These are phyloP conservation scores for Zaprionus gabonicus DNA, from an alignment of 1,140 invertebrate genomes.

Conservation along the genomic window DNA sequence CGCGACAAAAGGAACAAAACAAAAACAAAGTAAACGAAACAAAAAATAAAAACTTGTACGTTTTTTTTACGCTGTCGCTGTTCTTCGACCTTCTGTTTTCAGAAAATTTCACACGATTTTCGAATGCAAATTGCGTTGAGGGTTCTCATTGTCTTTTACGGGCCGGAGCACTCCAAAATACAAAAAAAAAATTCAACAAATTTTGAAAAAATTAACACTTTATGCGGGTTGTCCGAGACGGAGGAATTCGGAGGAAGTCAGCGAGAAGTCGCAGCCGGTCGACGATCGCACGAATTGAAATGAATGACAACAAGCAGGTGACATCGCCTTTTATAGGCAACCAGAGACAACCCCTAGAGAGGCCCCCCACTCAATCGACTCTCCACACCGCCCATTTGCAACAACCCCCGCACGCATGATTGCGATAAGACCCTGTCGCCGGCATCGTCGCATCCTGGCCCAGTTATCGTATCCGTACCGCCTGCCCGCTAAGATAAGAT, in stretches of 20 bases:
- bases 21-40: slow-evolving; percentile 31
- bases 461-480: slow-evolving; percentile 12
- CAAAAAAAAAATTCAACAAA: neutral
- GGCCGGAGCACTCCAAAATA: slow-evolving; percentile 24
- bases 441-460: slow-evolving; percentile 55
- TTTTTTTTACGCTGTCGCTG: neutral
- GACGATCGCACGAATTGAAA: slow-evolving; percentile 61
- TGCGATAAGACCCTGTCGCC: neutral
- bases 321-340: slow-evolving; percentile 65
- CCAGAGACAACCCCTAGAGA: slow-evolving; percentile 15
- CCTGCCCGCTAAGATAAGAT: slow-evolving; percentile 60
- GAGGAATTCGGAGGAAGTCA: neutral
- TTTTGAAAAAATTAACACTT: slow-evolving; percentile 63
- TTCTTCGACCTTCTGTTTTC: slow-evolving; percentile 60
- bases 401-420: slow-evolving; percentile 37
- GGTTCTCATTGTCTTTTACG: slow-evolving; percentile 40
- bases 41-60: slow-evolving; percentile 45
- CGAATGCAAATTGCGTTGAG: slow-evolving; percentile 69
- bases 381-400: slow-evolving; percentile 1
- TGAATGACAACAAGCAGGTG: slow-evolving; percentile 74
- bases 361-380: neutral
- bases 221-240: slow-evolving; percentile 59
- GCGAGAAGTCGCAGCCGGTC: slow-evolving; percentile 23
- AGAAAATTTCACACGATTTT: slow-evolving; percentile 72
- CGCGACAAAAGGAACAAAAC: slow-evolving; percentile 17